Evolutionary conservation across 2,113 vertebrate genomes (phyloP).

Genomic region (Calonectris borealis): DNA sequence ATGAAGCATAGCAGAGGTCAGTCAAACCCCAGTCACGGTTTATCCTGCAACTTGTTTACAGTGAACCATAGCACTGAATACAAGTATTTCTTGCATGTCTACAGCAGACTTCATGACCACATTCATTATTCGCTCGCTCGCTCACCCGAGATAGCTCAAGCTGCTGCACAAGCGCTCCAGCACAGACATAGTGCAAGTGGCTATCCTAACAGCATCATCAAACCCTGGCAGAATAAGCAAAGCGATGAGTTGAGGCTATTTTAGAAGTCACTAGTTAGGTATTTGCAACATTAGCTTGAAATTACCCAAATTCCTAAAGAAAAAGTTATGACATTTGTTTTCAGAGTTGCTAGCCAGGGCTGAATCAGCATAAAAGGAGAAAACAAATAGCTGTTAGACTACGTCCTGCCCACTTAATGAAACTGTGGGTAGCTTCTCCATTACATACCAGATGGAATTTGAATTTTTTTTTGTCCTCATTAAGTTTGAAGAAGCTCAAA

Average conservation of each 20-base stretch:
- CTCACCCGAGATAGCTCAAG: neutral
- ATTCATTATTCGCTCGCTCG: accelerated
- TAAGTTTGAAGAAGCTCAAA: neutral
- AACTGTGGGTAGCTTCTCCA: neutral
- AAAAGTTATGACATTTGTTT: neutral
- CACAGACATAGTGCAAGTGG: accelerated
- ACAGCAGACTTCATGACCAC: neutral
- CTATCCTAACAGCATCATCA: neutral
- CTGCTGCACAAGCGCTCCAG: neutral
- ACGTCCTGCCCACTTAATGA: neutral
- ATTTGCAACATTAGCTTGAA: constrained; percentile 1
- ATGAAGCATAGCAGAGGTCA: neutral
- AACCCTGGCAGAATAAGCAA: neutral
- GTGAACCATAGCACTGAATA: neutral
- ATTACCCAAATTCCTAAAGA: constrained; percentile 25
- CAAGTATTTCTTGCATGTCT: neutral
- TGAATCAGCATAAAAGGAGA: neutral
- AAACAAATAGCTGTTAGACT: neutral
- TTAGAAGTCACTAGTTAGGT: neutral
- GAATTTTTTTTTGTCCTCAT: neutral
- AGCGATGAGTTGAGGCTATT: neutral
- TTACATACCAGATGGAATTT: neutral
- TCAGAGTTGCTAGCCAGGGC: neutral
- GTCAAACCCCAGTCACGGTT: neutral
- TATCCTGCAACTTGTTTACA: neutral